Evolutionary conservation across 2,797 vertebrate genomes (phyloP).

Genomic region (Bradypodion pumilum): DNA sequence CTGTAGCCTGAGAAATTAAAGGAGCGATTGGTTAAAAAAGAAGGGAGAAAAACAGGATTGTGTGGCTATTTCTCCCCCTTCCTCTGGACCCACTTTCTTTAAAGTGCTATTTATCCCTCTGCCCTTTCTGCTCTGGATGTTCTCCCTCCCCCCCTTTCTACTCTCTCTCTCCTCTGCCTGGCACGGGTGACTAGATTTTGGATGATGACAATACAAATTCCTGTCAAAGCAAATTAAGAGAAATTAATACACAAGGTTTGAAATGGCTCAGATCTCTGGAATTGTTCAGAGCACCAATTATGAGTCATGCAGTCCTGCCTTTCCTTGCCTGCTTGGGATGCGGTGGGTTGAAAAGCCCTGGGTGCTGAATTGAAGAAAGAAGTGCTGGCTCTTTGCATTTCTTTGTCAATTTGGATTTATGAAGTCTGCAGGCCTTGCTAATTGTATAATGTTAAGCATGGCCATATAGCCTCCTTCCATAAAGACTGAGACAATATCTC

Average conservation of each 20-base stretch:
- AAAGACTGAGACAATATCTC: not conserved
- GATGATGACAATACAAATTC: constrained; percentile 49
- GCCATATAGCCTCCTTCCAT: not conserved
- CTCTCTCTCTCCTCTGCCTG: not conserved
- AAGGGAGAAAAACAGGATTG: too few species aligned
- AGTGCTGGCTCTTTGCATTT: not conserved
- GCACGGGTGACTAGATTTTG: constrained; percentile 26
- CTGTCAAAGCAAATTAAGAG: constrained; percentile 68
- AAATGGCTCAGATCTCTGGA: constrained; percentile 43
- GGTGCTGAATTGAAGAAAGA: constrained; percentile 4
- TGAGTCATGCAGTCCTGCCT: constrained; percentile 32
- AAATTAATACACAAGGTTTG: constrained; percentile 55
- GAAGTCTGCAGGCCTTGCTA: not conserved
- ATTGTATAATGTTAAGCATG: not conserved
- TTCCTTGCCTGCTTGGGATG: constrained; percentile 14
- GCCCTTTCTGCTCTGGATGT: not conserved
- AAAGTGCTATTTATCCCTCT: not conserved
- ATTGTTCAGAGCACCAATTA: constrained; percentile 39
- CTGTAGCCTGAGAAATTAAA: constrained; percentile 18
- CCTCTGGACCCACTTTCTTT: not conserved
- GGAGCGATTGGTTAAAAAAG: not conserved
- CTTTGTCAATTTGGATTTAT: not conserved
- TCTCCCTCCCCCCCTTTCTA: not conserved
- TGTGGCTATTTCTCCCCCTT: not conserved
- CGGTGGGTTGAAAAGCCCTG: constrained; percentile 38